A percentile compares a stretch with the other conserved stretches of the same genome.
Conservation (phyloP, 2,113 vertebrate species). For the Trematomus loennbergii region DNA sequence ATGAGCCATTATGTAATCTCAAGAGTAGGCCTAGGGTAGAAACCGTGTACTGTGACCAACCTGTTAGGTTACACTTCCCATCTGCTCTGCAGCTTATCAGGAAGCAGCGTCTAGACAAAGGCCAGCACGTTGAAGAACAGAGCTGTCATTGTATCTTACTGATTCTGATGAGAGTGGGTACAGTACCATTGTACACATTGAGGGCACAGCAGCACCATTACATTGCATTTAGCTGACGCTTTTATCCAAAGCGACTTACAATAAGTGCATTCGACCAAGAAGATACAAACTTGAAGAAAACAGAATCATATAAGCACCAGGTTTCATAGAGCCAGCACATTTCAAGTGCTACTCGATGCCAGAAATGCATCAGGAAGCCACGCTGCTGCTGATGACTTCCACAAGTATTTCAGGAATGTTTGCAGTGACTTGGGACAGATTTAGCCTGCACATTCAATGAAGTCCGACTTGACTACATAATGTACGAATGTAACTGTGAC, state of each 20-base stretch:
- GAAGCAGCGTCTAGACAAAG: conserved; percentile 17
- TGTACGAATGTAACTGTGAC: conserved; percentile 15
- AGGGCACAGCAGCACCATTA: neutral
- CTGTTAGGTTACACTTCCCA: conserved; percentile 38
- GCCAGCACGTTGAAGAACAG: neutral
- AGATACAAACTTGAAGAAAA: no score
- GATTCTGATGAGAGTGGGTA: neutral
- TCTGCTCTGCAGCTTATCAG: conserved; percentile 27
- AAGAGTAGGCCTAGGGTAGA: neutral
- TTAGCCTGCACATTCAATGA: neutral
- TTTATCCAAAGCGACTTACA: no score
- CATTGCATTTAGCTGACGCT: no score
- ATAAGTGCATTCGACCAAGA: no score
- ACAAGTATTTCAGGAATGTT: conserved; percentile 37
- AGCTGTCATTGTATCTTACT: neutral
- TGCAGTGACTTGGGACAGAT: neutral
- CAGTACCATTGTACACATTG: neutral
- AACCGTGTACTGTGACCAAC: conserved; percentile 32
- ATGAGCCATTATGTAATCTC: neutral
- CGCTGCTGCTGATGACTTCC: neutral
- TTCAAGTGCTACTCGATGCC: neutral
- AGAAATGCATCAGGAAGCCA: conserved; percentile 15
- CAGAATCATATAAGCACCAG: no score
- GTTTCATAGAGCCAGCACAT: no score
- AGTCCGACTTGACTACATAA: neutral